Evolutionary conservation across 1,140 invertebrate species (phyloP), one percentile per base, ranked within the genome.

Genomic region (Epicauta chinensis): DNA sequence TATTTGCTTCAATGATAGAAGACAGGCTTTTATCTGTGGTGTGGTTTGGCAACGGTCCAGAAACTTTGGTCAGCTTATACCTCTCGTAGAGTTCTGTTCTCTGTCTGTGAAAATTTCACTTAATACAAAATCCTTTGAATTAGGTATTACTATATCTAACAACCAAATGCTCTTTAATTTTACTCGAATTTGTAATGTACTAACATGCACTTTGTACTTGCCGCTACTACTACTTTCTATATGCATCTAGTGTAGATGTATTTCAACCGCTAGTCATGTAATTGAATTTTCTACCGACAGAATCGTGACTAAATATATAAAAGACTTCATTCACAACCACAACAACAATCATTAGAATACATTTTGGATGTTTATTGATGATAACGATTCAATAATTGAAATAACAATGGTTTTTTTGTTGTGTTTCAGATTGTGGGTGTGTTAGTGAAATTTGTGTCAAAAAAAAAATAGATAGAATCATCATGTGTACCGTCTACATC

Each of bases 381-480:
- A 9, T 34, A 12, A n/a, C 32, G 12, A 7, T 12, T 34, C 11
- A 34, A n/a, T 10, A 34, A 10, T 34, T 34, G 32, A 34, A 7
- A 7, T 12, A 34, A 30, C 29, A 10, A 30, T 30, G 4, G 4
- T 5, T 11, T 34, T n/a, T 11, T 34, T 34, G 2, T 12, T 11
- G 10, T 48, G 37, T 49, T 49, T 39, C 46, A 49, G 46, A 40
- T 31, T 49, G 46, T 40, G n/a, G 31, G 36, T 49, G 46, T 49
- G 46, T 49, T 37, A 12, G 46, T 39, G 46, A n/a, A 17, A n/a
- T n/a, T 34, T 34, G 10, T 11, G 10, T 34, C 32, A 34, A 34
- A 34, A 10, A 30, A 34, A 34, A 34, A 23, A 23, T 23, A 3
- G 23, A 23, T 23, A 23, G 4, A 23, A 23, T 23, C 23, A 23